Base-by-base conservation (phyloP, 2,797 vertebrate genomes). In the Sebastes goodei region DNA sequence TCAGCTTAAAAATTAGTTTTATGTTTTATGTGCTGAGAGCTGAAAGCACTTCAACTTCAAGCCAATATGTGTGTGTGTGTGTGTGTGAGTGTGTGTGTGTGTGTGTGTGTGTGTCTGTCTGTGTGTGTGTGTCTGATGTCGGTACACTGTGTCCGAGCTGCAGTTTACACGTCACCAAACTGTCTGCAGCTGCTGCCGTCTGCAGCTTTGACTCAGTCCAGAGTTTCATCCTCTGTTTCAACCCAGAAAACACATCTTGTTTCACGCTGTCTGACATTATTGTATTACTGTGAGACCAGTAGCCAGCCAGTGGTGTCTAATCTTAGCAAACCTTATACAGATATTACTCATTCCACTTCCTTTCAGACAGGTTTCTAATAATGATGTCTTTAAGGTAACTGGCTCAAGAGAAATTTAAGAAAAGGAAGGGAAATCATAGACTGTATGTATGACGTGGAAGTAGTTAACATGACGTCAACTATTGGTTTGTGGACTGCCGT, bases 91-190 rank as follows among this genome's bases (percentile, higher is more conserved):
- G 78, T 49, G 32, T 72, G 59, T 61, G 71, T 78, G 62, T 29
- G 70, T 52, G 62, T 66, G 74, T 70, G 35, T 63, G 56, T 61
- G 71, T 81, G 32, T 68, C 52, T 71, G 59, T 65, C 66, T 81
- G 62, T 29, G 70, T 84, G 78, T 49, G 32, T 72, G 59, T 61
- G 71, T 78, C 4, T 67, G 60, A 38, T 29, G 66, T 27, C 12
- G 10, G 71, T 56, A 73, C 78, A 76, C 29, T 17, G 21, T 88
- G 79, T 85, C 66, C 64, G 1, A 76, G 49, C 63, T 65, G 74
- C 27, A 66, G 29, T 12, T 53, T 71, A 65, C 77, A 86, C 69
- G 63, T 88, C 84, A 81, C 72, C 86, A 90, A 74, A 74, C 71
- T 2, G 55, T 83, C 15, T 81, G 80, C 77, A 70, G 80, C 74